Percentiles rank a stretch among this genome's conserved stretches.
Conservation (phyloP, 2,888 invertebrate genomes). For the Corythucha ciliata region DNA sequence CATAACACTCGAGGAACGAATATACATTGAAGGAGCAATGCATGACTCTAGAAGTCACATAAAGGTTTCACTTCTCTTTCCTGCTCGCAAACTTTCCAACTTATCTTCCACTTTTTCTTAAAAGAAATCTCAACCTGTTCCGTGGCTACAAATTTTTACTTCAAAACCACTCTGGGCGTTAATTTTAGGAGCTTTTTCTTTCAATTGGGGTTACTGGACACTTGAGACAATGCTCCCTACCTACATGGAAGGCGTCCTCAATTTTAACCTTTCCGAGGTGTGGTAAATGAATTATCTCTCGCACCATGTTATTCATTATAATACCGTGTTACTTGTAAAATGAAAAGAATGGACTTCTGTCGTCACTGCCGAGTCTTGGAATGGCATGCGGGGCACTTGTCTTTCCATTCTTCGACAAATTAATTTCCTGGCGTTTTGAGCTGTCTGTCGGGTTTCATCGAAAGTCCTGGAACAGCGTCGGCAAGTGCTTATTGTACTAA, state of each 20-base stretch:
- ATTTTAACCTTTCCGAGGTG: constrained; percentile 46
- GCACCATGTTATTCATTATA: no score
- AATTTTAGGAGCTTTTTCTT: constrained; percentile 59
- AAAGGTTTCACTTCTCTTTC: background rate
- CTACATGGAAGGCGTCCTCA: constrained; percentile 63
- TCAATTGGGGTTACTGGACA: constrained; percentile 77
- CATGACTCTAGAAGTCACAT: background rate
- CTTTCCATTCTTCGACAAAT: constrained; percentile 57
- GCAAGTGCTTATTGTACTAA: no score
- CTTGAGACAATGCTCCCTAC: constrained; percentile 70
- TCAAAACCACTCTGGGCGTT: constrained; percentile 63
- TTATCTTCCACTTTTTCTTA: no score
- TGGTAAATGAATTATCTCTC: no score
- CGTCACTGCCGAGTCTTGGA: constrained; percentile 61
- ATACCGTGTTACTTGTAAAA: no score
- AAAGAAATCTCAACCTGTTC: no score
- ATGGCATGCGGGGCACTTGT: constrained; percentile 63
- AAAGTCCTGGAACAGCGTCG: constrained; percentile 58
- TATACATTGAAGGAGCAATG: background rate
- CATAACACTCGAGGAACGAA: constrained; percentile 51
- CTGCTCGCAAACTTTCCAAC: no score
- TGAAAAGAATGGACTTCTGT: constrained; percentile 57
- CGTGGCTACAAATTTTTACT: constrained; percentile 58
- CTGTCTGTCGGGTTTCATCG: constrained; percentile 49
- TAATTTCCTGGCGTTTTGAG: constrained; percentile 47